phyloP scores from a whole-genome alignment of 2,113 vertebrate genomes.

The Mirounga angustirostris region DNA sequence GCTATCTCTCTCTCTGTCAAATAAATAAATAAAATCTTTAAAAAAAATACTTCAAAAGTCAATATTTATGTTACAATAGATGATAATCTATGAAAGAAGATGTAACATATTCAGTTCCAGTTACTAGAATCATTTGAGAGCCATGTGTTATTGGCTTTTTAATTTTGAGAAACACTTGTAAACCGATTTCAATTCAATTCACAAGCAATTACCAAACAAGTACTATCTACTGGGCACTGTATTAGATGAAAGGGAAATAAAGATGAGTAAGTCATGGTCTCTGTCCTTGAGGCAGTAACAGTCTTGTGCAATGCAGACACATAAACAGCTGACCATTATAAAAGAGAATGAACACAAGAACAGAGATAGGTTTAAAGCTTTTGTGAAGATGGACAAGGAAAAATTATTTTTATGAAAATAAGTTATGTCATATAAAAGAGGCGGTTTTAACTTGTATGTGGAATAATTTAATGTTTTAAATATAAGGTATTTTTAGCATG shows the following conservation, averaged over 20 bases:
- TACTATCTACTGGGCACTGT: not conserved
- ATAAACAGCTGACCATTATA: not conserved
- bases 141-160: constrained; percentile 46
- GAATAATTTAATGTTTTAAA: not conserved
- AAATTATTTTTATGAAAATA: not conserved
- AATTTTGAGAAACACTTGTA: constrained; percentile 62
- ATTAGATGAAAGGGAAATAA: not conserved
- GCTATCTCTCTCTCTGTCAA: too few relatives aligned
- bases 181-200: constrained; percentile 56
- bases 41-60: not conserved
- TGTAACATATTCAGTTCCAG: not conserved
- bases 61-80: not conserved
- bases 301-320: not conserved
- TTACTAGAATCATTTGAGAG: constrained; percentile 38
- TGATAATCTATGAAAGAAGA: not conserved
- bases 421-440: not conserved
- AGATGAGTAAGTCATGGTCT: not conserved
- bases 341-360: not conserved
- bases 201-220: constrained; percentile 38
- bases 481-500: not conserved
- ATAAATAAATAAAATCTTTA: too few relatives aligned
- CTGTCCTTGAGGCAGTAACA: not conserved
- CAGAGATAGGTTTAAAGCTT: not conserved
- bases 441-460: not conserved
- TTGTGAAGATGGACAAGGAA: not conserved